Base-by-base conservation (phyloP, 2,113 vertebrate species). In the Copsychus sechellarum region DNA sequence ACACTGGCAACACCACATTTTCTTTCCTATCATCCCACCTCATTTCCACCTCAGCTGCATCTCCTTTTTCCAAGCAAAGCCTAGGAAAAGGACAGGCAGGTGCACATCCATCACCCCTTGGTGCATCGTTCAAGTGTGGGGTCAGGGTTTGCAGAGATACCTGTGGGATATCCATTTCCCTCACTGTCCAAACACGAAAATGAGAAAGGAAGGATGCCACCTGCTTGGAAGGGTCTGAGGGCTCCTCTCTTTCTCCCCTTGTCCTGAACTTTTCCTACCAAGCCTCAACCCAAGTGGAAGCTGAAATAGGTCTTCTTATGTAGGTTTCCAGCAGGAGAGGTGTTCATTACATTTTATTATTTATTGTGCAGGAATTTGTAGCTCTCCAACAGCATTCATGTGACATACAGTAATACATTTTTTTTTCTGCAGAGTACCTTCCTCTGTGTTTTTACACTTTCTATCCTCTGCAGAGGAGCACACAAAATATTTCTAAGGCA, bases 401-500 rank as follows among this genome's bases (percentile, higher is more conserved):
- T 77, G 54, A 47, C 58, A 40, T 25, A 76, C 8, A 80, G 62
- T 26, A 43, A 88, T 25, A 62, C 5, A 24, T 70, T 56, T 84
- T 73, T 73, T 84, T 64, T 89, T 28, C 50, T 3, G 2, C n/a
- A 48, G 56, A 80, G 70, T 67, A 80, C 28, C 36, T 90, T 85
- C 29, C 25, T 24, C 31, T 56, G 26, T 67, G 34, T 25, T 81
- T 86, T 86, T 56, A 62, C 50, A 70, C 60, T 51, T 82, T 50
- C 71, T 65, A 14, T 73, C 43, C 67, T 88, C 64, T 73, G 60
- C 56, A 95, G 58, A 92, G 80, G 60, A 91, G 14, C n/a, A 73
- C 31, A 70, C 34, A 19, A 45, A 91, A 77, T 90, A 93, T 94
- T 96, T 94, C 64, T 74, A 56, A 91, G 56, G 58, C 60, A 92